These are phyloP conservation scores for Paradoxurus hermaphroditus DNA, from an alignment of 2,113 vertebrate species.

Conservation along the genomic window DNA sequence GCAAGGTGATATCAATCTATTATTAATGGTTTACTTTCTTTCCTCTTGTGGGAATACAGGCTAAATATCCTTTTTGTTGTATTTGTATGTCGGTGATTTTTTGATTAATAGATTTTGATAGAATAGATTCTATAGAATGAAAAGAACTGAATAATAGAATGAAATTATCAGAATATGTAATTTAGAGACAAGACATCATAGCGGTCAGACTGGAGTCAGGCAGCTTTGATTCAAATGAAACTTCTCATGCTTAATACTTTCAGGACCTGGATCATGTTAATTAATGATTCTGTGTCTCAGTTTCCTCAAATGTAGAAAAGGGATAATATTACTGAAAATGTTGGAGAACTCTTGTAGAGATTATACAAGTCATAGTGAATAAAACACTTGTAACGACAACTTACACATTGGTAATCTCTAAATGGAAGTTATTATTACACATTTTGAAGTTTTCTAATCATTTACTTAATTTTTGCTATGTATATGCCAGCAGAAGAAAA, in stretches of 20 bases:
- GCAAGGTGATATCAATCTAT: neutral
- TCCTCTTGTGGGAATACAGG: neutral
- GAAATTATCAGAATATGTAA: neutral
- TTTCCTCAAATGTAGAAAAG: neutral
- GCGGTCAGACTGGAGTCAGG: neutral
- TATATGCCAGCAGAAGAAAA: accelerated
- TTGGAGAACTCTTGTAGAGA: neutral
- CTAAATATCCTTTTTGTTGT: neutral
- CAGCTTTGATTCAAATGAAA: neutral
- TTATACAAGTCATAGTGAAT: neutral
- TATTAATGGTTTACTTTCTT: neutral
- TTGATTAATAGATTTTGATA: neutral
- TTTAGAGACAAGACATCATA: neutral
- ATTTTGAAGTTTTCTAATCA: neutral
- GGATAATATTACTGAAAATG: neutral
- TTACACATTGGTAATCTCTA: neutral
- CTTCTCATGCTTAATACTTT: accelerated
- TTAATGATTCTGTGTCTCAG: neutral
- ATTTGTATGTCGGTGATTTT: neutral
- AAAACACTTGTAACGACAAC: neutral
- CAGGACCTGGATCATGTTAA: neutral
- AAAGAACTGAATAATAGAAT: neutral
- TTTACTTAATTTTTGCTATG: neutral
- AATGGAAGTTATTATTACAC: neutral
- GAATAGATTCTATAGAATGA: neutral